Evolutionary conservation across 2,113 vertebrate genomes (phyloP).

Genomic region (Gulo gulo): DNA sequence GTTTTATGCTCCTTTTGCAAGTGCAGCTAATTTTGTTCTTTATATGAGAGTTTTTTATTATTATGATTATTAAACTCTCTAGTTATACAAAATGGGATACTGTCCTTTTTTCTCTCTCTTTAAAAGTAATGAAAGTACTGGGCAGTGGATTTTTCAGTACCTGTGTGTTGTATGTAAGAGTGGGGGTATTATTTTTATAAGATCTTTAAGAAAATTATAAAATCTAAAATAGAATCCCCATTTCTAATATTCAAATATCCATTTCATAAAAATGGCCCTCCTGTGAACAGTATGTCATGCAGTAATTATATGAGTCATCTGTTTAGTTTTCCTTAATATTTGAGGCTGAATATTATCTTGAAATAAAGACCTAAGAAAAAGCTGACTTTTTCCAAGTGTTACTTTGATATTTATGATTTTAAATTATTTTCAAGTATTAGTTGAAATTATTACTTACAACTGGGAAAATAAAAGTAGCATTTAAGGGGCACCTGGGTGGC

Average conservation of each 20-base stretch:
- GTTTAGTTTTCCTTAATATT: neutral
- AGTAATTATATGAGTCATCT: neutral
- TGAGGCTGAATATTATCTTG: neutral
- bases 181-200: neutral
- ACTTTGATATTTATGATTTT: neutral
- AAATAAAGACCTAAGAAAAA: neutral
- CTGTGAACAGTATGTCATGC: neutral
- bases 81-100: neutral
- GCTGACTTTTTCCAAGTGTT: neutral
- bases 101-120: neutral
- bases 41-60: slow-evolving; percentile 42
- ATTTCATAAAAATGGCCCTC: neutral
- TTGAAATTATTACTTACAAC: neutral
- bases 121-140: neutral
- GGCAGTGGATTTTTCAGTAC: neutral
- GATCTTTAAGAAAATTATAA: neutral
- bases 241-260: slow-evolving; percentile 28
- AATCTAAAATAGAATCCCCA: neutral
- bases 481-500: no score
- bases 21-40: slow-evolving; percentile 47
- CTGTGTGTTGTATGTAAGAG: neutral
- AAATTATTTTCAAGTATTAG: neutral
- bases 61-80: slow-evolving; percentile 54
- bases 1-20: slow-evolving; percentile 29
- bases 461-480: neutral